Evolutionary conservation across 1,140 invertebrate genomes (phyloP).

Genomic region (Adoxophyes honmai): DNA sequence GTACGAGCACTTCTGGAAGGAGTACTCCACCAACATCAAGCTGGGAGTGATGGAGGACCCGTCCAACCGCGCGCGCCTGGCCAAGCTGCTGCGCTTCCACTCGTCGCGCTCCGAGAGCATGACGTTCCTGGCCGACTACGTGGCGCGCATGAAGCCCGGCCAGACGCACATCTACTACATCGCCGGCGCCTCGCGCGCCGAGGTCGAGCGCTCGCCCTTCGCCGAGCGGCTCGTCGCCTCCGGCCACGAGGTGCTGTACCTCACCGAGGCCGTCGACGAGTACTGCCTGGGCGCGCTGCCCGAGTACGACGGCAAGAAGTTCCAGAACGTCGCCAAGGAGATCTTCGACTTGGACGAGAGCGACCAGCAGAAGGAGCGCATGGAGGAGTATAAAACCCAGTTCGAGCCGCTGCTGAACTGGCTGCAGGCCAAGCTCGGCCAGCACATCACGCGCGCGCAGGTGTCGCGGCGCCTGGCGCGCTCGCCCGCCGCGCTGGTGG

Average conservation of each 20-base stretch:
- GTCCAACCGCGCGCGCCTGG: constrained; percentile 95
- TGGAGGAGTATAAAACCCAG: constrained; percentile 87
- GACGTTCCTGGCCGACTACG: constrained; percentile 93
- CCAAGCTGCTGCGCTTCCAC: constrained; percentile 95
- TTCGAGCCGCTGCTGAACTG: constrained; percentile 96
- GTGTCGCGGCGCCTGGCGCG: constrained; percentile 94
- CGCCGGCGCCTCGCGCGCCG: constrained; percentile 91
- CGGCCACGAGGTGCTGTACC: constrained; percentile 97
- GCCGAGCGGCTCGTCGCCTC: constrained; percentile 95
- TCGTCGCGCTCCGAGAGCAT: constrained; percentile 84
- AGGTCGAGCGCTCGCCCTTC: constrained; percentile 96
- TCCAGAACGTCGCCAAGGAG: constrained; percentile 99
- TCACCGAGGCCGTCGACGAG: constrained; percentile 98
- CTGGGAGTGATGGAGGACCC: constrained; percentile 98
- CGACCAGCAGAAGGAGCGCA: constrained; percentile 88
- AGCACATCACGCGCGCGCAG: constrained; percentile 89
- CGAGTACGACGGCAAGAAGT: constrained; percentile 99
- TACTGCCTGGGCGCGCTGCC: constrained; percentile 97
- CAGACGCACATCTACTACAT: constrained; percentile 98
- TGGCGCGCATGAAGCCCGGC: constrained; percentile 97
- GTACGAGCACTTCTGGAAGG: constrained; percentile 98
- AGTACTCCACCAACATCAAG: constrained; percentile 99
- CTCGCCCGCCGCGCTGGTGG: constrained; percentile 98
- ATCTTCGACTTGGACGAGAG: constrained; percentile 91
- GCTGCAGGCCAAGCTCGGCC: constrained; percentile 93